Evolutionary conservation across 2,113 vertebrate species (phyloP), one percentile per base, ranked within the genome.

Genomic region (Leptocoma aspasia): DNA sequence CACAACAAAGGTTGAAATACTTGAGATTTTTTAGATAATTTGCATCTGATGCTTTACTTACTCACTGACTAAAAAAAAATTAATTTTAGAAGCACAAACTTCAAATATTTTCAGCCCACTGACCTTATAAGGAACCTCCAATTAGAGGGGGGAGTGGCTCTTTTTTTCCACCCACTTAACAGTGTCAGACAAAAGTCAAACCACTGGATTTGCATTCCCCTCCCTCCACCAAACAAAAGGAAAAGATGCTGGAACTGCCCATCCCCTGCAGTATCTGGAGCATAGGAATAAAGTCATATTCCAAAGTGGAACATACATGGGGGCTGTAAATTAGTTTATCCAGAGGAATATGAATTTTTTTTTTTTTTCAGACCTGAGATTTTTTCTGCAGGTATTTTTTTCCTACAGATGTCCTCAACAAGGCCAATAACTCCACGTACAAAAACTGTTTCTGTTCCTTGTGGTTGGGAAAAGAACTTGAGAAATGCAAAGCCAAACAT

Each of bases 401-500:
- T 10, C 47, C 69, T 47, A 21, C 5, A 35, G 47, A 79, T 76
- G 37, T 65, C 71, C 90, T 89, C 73, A 47, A 63, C 91, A 92
- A 68, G 37, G 88, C 49, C 2, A 21, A 92, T 61, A 23, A 86
- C 71, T 86, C 81, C 24, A 79, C 15, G 76, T 57, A 92, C 47
- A 94, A 31, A 82, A 93, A 22, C 39, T 37, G 13, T 41, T 91
- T 66, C 91, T 81, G 39, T 70, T 83, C 83, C 41, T 66, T 47
- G 69, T 64, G 60, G 76, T 37, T 68, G 30, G 52, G 15, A 84
- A 73, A 86, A 89, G 65, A 95, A 89, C 76, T 89, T 30, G 11
- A 81, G 92, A 72, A 91, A 94, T 57, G 80, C 83, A 75, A 89
- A 89, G 49, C 31, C 90, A 87, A 95, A 83, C 47, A 61, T n/a